phyloP scores from a whole-genome alignment of 2,888 invertebrate genomes.

The Frankliniella intonsa region DNA sequence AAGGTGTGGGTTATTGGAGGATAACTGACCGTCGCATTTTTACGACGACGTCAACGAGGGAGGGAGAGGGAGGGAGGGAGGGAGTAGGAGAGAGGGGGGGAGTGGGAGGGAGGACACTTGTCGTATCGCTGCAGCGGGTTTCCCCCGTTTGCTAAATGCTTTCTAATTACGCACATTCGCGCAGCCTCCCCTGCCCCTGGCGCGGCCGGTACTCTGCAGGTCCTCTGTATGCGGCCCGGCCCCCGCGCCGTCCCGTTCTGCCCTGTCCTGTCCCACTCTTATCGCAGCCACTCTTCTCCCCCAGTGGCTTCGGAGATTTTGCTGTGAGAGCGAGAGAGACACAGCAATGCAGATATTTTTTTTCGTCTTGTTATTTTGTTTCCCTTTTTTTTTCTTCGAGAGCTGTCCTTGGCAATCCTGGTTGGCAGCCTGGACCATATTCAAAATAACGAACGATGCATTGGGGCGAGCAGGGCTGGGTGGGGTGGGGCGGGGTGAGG shows the following conservation, averaged over 20 bases:
- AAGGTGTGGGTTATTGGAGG: not conserved
- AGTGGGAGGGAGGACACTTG: not conserved
- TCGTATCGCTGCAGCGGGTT: not conserved
- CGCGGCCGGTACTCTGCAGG: not conserved
- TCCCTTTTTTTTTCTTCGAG: too few relatives aligned
- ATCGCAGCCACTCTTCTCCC: not conserved
- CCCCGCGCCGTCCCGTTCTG: not conserved
- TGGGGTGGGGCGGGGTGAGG: not conserved
- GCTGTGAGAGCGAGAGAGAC: too few relatives aligned
- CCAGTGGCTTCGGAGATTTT: not conserved
- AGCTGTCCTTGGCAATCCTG: too few relatives aligned
- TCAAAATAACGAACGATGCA: not conserved
- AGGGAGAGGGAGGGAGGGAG: not conserved
- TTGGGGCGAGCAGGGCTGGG: not conserved
- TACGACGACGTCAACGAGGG: not conserved
- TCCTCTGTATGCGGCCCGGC: not conserved
- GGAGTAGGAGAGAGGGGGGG: not conserved
- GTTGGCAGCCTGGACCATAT: not conserved
- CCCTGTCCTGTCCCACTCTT: not conserved
- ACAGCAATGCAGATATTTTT: too few relatives aligned
- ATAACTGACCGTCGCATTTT: not conserved
- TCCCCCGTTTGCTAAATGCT: not conserved
- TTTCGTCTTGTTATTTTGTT: too few relatives aligned
- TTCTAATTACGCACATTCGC: too few relatives aligned
- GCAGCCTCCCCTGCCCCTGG: not conserved